These are phyloP conservation scores for Acanthococcus lagerstroemiae DNA, from an alignment of 2,888 invertebrate species.

Conservation along the genomic window DNA sequence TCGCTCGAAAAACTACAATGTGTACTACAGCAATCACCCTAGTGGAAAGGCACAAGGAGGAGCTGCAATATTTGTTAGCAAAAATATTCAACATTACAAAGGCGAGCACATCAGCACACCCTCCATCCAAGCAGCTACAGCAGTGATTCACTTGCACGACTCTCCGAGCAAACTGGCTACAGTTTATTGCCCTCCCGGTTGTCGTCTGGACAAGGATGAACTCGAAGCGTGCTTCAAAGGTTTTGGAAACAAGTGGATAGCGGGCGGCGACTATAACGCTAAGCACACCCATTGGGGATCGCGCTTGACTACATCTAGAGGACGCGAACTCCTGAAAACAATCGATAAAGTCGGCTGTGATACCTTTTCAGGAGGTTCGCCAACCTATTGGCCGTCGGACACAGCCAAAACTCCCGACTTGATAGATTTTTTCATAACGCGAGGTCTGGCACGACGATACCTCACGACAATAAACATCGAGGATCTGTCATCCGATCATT, in stretches of 20 bases:
- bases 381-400: conserved; percentile 37
- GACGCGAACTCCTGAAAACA: background rate
- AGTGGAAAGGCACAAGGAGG: background rate
- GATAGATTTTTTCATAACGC: conserved; percentile 36
- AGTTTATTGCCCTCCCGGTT: conserved; percentile 2
- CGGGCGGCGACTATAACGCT: background rate
- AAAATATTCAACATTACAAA: background rate
- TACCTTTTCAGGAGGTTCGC: conserved; percentile 33
- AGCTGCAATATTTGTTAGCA: background rate
- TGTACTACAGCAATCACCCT: conserved; percentile 1
- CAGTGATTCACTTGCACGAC: background rate
- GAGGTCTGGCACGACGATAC: conserved; percentile 20
- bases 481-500: conserved; percentile 15
- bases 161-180: background rate
- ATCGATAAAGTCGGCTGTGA: background rate
- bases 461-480: background rate
- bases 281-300: background rate
- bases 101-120: background rate
- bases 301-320: background rate
- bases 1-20: background rate
- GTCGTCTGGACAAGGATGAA: no score
- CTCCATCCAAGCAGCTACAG: background rate
- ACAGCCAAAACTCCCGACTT: conserved; percentile 36
- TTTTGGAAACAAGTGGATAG: background rate
- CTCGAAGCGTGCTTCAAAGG: no score